Base-by-base conservation (phyloP, 2,888 invertebrate genomes). In the Sepioteuthis lessoniana region DNA sequence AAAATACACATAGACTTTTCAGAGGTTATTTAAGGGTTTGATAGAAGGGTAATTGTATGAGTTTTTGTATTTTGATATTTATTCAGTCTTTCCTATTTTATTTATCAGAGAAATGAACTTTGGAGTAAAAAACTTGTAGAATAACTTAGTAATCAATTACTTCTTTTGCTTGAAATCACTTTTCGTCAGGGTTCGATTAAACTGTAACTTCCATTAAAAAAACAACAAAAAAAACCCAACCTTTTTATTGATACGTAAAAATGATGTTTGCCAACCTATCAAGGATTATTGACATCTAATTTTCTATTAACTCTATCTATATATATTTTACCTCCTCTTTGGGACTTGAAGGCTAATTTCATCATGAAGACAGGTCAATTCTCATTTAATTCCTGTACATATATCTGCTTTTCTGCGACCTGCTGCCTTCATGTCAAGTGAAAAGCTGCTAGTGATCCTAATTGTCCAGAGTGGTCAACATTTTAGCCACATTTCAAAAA, bases 391-490 rank as follows among this genome's bases (percentile, higher is more conserved):
- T 76, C 31, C 25, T 25, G 55, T 25, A 25, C 25, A 60, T 60
- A n/a, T n/a, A 60, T 25, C 10, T 60, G n/a, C 76, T 76, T 76
- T 76, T 0, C n/a, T 4, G 16, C 13, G 19, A 35, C 76, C n/a
- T 76, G 76, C 25, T 21, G 25, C n/a, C 76, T 76, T n/a, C 76
- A 35, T 13, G 3, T 35, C n/a, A 35, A 76, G n/a, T 76, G 16
- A 76, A 76, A 76, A 76, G 76, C n/a, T n/a, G 55, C 21, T 55
- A 25, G 55, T 25, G 55, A 76, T n/a, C 35, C 16, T 76, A 76
- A 76, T 76, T 76, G 76, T 76, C n/a, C 76, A 76, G 76, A 76
- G 76, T 76, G 35, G 76, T 76, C 76, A 76, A 76, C n/a, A 76
- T 76, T 76, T 76, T 76, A 76, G n/a, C 76, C n/a, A 10, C 60